These are phyloP conservation scores for Porites australiensis DNA, from an alignment of 64 coral and sea anemone genomes.

Conservation along the genomic window DNA sequence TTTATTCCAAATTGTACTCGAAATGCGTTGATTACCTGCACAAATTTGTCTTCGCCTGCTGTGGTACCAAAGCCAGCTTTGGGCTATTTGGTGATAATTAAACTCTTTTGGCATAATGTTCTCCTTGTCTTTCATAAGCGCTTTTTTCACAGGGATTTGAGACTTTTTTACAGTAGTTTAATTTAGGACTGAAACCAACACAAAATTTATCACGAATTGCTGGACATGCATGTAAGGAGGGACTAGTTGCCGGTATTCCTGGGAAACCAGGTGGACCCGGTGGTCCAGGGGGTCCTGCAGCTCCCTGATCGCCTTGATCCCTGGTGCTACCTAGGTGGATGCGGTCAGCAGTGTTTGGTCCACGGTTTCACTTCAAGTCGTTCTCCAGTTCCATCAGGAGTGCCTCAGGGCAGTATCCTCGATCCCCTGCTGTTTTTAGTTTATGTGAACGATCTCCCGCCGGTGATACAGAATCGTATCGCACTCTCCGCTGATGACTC, in stretches of 20 bases:
- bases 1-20: no score
- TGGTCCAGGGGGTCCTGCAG: background rate
- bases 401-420: no score
- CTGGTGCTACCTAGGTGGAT: no score
- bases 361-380: no score
- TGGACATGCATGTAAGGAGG: background rate
- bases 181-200: conserved; percentile 2
- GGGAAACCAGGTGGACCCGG: background rate
- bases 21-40: no score
- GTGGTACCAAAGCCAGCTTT: background rate
- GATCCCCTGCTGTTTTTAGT: no score
- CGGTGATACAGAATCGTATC: no score
- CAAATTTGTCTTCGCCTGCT: background rate
- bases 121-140: background rate
- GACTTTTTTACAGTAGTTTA: conserved; percentile 24
- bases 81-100: background rate
- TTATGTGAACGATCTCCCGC: no score
- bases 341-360: no score
- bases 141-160: background rate
- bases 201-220: conserved; percentile 26
- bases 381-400: no score
- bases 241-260: background rate
- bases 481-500: no score
- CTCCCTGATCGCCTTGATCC: background rate
- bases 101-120: conserved; percentile 3